These are phyloP conservation scores for Hoplostethus mediterraneus DNA, from an alignment of 2,797 vertebrate species.

Conservation along the genomic window DNA sequence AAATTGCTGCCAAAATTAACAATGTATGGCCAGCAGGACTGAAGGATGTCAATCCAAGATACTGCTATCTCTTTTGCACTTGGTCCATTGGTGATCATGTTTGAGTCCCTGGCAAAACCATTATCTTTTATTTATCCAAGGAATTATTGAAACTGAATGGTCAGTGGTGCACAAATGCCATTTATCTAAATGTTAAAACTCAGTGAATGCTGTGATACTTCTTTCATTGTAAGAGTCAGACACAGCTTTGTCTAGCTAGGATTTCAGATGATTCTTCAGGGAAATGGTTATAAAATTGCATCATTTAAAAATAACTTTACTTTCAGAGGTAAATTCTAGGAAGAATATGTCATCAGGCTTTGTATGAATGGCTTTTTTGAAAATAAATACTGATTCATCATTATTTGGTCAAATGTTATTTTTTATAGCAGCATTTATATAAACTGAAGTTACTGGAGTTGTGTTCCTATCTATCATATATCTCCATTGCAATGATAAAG, in stretches of 20 bases:
- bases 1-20: not conserved
- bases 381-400: conserved; percentile 45
- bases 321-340: not conserved
- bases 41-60: conserved; percentile 5
- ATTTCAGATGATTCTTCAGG: not conserved
- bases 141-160: not conserved
- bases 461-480: no score
- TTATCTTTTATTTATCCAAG: not conserved
- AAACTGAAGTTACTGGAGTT: no score
- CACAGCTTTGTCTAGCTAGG: not conserved
- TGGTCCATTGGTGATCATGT: not conserved
- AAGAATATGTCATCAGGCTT: conserved; percentile 18
- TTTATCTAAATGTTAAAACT: not conserved
- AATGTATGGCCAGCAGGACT: not conserved
- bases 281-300: not conserved
- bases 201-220: not conserved
- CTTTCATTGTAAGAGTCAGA: not conserved
- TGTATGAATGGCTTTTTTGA: conserved; percentile 8
- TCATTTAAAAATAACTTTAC: not conserved
- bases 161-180: not conserved
- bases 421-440: conserved; percentile 1
- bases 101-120: not conserved
- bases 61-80: not conserved
- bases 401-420: not conserved
- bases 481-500: no score